These are phyloP conservation scores for Heptranchias perlo DNA, from an alignment of 2,113 vertebrate genomes.

Conservation along the genomic window DNA sequence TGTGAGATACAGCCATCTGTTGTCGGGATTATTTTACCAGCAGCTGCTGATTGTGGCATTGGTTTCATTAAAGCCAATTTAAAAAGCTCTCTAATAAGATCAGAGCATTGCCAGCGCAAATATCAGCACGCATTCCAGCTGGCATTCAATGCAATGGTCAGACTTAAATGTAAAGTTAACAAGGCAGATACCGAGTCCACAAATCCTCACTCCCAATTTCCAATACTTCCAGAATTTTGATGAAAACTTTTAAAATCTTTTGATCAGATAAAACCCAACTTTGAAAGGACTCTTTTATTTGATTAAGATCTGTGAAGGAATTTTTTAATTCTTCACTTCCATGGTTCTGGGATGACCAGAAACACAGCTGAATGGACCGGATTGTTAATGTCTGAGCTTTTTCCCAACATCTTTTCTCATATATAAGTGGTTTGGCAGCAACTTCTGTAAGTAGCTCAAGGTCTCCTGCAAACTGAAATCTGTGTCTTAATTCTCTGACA, in stretches of 20 bases:
- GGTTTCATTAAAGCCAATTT: constrained; percentile 13
- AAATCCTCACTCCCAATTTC: constrained; percentile 12
- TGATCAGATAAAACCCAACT: background rate
- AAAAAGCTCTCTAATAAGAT: background rate
- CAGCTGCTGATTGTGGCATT: background rate
- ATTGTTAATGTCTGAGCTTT: background rate
- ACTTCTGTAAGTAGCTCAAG: background rate
- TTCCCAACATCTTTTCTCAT: background rate
- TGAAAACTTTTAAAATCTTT: background rate
- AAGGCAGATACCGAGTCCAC: background rate
- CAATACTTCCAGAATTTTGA: background rate
- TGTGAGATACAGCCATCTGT: background rate
- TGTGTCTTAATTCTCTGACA: too few relatives aligned
- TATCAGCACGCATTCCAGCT: background rate
- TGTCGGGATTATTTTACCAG: background rate
- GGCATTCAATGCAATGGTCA: background rate
- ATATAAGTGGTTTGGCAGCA: background rate
- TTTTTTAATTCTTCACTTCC: background rate
- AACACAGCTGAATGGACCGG: background rate
- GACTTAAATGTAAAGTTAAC: background rate
- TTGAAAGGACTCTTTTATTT: background rate
- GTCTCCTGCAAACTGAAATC: too few relatives aligned
- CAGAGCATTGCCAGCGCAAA: background rate
- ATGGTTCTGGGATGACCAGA: background rate
- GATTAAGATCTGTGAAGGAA: background rate